phyloP scores from a whole-genome alignment of 1,140 invertebrate genomes.

The Calephelis nemesis region DNA sequence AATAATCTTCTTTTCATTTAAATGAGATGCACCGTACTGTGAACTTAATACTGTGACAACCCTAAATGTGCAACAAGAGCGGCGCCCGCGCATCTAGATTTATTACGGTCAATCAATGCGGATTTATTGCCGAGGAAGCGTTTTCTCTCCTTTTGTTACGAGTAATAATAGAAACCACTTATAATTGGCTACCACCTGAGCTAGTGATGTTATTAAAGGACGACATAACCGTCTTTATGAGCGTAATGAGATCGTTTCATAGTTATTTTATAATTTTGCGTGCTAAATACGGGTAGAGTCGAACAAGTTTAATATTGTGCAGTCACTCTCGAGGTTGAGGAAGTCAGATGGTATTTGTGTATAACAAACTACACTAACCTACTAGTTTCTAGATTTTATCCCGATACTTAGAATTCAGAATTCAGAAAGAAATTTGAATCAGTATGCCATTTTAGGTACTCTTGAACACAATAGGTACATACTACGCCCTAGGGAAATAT shows the following conservation, averaged over 20 bases:
- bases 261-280: neutral
- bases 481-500: too few species aligned
- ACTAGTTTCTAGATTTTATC: too few species aligned
- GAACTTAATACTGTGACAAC: slow-evolving; percentile 30
- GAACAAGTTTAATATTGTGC: too few species aligned
- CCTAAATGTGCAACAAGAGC: slow-evolving; percentile 47
- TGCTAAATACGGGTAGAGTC: neutral
- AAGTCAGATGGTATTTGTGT: too few species aligned
- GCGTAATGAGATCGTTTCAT: slow-evolving; percentile 2
- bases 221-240: slow-evolving; percentile 34
- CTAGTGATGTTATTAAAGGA: slow-evolving; percentile 32
- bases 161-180: slow-evolving; percentile 53
- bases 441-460: too few species aligned
- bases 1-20: too few species aligned
- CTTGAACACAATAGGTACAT: too few species aligned
- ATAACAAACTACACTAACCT: too few species aligned
- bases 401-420: too few species aligned
- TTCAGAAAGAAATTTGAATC: too few species aligned
- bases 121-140: slow-evolving; percentile 73
- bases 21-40: too few species aligned
- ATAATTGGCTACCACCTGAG: slow-evolving; percentile 60
- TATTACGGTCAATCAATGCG: slow-evolving; percentile 75
- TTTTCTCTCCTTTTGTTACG: slow-evolving; percentile 58
- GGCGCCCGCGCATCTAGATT: slow-evolving; percentile 60
- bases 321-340: too few species aligned